Conservation (phyloP, 2,113 vertebrate species). For the Cepphus grylle region DNA sequence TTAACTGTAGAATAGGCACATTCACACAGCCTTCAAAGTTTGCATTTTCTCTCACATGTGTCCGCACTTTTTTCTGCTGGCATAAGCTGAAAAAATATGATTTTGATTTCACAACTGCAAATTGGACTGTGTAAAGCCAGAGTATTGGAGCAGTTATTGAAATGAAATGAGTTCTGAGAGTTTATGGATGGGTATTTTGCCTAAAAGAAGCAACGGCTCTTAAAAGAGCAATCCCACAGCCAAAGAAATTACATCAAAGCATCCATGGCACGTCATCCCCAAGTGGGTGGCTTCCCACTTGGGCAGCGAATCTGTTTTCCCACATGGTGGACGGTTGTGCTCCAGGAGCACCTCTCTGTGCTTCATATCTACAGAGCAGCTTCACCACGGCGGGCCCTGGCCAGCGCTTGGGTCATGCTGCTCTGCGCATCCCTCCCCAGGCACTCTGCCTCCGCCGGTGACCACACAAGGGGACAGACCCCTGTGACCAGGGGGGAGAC, state of each 20-base stretch:
- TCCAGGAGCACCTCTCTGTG: fast-evolving
- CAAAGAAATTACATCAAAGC: background rate
- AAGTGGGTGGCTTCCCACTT: fast-evolving
- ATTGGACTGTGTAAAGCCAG: background rate
- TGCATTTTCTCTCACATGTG: background rate
- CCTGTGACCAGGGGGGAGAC: fast-evolving
- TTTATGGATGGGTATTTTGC: background rate
- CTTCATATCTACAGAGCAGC: fast-evolving
- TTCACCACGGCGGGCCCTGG: fast-evolving
- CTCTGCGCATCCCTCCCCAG: no score
- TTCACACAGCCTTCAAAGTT: background rate
- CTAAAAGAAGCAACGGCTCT: background rate
- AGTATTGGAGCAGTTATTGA: background rate
- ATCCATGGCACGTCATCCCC: background rate
- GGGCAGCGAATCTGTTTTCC: fast-evolving
- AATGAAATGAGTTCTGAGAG: background rate
- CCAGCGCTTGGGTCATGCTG: fast-evolving
- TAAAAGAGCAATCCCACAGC: background rate
- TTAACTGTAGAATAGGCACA: background rate
- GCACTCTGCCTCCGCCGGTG: fast-evolving
- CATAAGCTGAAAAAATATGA: background rate
- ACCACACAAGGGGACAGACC: fast-evolving
- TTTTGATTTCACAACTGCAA: background rate
- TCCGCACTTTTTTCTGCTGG: background rate
- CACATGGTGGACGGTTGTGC: fast-evolving